phyloP scores from a whole-genome alignment of 1,140 invertebrate species.

The Saccostrea cuccullata region DNA sequence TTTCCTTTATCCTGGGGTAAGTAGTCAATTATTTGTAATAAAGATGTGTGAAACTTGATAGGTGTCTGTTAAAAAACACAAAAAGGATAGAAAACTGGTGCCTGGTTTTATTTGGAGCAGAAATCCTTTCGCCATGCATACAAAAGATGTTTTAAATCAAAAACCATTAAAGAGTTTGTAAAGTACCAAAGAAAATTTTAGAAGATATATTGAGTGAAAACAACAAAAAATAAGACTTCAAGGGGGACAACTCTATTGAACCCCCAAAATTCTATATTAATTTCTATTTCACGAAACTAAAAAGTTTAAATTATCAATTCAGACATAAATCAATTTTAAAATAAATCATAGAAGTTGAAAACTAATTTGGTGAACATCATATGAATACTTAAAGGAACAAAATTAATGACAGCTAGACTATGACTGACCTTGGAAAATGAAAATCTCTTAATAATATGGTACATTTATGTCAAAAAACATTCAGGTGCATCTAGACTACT shows the following conservation, averaged over 20 bases:
- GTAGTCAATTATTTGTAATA: slow-evolving; percentile 36
- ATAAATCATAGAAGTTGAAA: no score
- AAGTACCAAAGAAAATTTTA: background rate
- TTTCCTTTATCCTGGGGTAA: slow-evolving; percentile 14
- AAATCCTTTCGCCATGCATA: background rate
- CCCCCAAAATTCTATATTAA: background rate
- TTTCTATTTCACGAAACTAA: no score
- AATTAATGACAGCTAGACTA: background rate
- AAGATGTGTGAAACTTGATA: slow-evolving; percentile 31
- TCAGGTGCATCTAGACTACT: background rate
- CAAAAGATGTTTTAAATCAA: slow-evolving; percentile 10
- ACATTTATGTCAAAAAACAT: background rate
- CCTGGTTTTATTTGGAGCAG: background rate
- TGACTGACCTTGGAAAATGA: background rate
- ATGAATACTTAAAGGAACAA: background rate
- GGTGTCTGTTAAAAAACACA: slow-evolving; percentile 24
- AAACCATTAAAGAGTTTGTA: background rate
- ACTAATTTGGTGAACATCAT: no score
- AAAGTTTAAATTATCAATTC: background rate
- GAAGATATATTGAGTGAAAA: no score
- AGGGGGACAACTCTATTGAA: background rate
- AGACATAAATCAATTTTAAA: background rate
- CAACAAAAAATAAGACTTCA: background rate
- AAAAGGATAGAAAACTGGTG: background rate
- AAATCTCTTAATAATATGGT: background rate